phyloP scores from a whole-genome alignment of 2,797 vertebrate genomes.

The Enteromius thamalakanensis region DNA sequence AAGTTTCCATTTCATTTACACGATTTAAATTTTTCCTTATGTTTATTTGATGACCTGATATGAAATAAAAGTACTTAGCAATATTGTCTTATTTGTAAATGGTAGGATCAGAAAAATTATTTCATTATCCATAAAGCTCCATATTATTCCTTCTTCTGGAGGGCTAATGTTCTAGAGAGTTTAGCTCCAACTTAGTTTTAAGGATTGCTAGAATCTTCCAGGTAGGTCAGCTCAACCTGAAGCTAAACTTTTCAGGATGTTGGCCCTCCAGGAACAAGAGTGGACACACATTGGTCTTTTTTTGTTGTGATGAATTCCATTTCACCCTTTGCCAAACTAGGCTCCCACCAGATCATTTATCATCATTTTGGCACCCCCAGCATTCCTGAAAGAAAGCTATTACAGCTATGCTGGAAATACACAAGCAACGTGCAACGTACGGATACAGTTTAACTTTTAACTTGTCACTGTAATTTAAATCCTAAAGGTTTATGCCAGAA shows the following conservation, averaged over 20 bases:
- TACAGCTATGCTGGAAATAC: not conserved
- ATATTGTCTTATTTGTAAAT: not conserved
- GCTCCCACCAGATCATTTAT: not conserved
- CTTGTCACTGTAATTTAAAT: not conserved
- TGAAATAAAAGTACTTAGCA: not conserved
- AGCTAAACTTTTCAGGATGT: not conserved
- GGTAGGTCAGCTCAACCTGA: not conserved
- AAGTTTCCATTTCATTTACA: not conserved
- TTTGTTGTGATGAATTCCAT: not conserved
- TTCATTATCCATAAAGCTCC: not conserved
- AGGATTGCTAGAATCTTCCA: not conserved
- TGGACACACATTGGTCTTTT: not conserved
- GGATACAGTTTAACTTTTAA: not conserved
- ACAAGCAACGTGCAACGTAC: not conserved
- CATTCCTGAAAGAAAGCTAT: not conserved
- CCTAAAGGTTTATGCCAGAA: not conserved
- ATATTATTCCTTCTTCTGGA: not conserved
- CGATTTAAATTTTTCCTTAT: not conserved
- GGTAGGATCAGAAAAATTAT: not conserved
- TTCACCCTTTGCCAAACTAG: not conserved
- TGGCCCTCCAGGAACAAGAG: not conserved
- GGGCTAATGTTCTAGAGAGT: not conserved
- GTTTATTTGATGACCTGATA: not conserved
- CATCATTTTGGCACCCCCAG: conserved; percentile 1
- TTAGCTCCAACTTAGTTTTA: not conserved